phyloP scores from a whole-genome alignment of 1,140 invertebrate genomes.

The Hypothenemus hampei region DNA sequence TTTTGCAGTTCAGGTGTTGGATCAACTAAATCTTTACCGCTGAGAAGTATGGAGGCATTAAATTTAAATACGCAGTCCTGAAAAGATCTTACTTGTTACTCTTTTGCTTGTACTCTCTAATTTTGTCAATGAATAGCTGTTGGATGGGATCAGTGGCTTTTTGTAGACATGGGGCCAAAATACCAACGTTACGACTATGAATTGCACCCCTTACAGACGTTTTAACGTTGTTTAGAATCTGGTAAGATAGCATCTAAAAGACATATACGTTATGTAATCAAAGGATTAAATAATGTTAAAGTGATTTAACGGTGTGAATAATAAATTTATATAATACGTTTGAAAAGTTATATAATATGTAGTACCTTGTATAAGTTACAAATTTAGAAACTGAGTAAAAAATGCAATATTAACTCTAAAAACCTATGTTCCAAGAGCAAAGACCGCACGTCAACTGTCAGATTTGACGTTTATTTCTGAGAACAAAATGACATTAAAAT shows the following conservation, averaged over 20 bases:
- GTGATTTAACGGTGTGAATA: no score
- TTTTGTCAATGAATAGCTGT: slow-evolving; percentile 88
- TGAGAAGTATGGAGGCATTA: slow-evolving; percentile 49
- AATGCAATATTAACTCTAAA: no score
- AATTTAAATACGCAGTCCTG: no score
- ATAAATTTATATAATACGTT: no score
- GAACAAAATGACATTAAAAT: no score
- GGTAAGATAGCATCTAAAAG: slow-evolving; percentile 17
- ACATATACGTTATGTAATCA: slow-evolving; percentile 12
- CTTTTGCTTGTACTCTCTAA: slow-evolving; percentile 81
- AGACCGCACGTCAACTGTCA: no score
- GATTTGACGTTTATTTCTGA: no score
- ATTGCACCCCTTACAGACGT: slow-evolving; percentile 39
- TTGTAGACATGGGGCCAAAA: slow-evolving; percentile 63
- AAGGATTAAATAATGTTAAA: no score
- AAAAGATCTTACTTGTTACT: slow-evolving; percentile 62
- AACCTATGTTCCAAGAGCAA: no score
- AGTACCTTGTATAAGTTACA: no score
- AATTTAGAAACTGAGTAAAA: no score
- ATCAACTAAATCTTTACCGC: slow-evolving; percentile 78
- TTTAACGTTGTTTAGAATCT: slow-evolving; percentile 33
- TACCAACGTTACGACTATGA: slow-evolving; percentile 58
- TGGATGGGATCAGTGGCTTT: slow-evolving; percentile 86
- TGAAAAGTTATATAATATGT: no score
- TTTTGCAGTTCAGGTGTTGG: slow-evolving; percentile 68